Base-by-base conservation (phyloP, 2,888 invertebrate species). In the Sthenelais limicola region DNA sequence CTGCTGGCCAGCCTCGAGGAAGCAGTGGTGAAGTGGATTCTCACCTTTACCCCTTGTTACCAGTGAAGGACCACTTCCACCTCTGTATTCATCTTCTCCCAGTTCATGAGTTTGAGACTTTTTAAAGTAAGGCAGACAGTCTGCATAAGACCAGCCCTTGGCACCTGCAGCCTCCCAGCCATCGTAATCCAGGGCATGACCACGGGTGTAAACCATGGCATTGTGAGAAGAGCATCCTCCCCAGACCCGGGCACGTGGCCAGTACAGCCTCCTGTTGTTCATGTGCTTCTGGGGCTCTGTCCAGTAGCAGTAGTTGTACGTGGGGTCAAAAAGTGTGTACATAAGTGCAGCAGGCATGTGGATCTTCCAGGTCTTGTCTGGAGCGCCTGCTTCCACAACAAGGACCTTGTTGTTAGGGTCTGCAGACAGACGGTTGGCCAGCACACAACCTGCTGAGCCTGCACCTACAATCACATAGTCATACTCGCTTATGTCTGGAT, bases 201-300 rank as follows among this genome's bases (percentile, higher is more conserved):
- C 95, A 75, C 93, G 91, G 1, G 93, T 93, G 84, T 95, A 95
- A 7, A 87, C 91, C 87, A 95, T 91, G 81, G 93, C 95, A 88
- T 96, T 96, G 12, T 96, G 90, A 80, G 94, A 92, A 0, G 94
- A 93, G 15, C 93, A 93, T 0, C 96, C 96, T 0, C 96, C 96
- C 69, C 94, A 89, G 0, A 95, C 94, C 33, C 89, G 80, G 3
- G 89, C 90, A 24, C 90, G 77, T 0, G 90, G 90, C 88, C 89
- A 89, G 81, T 90, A 90, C 82, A 90, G 84, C 43, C 85, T 82
- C n/a, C 89, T 82, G 74, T 88, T 83, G 73, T 88, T 84, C 82
- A 89, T 83, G 73, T 84, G 80, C 71, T 82, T 81, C 79, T 90
- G 89, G 2, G 89, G 88, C 43, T 85, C 83, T 4, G 90, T 90